These are phyloP conservation scores for Pseudorhiza aurosa DNA, from an alignment of 30 jellyfish, hydroid and myxozoan species.

Conservation along the genomic window DNA sequence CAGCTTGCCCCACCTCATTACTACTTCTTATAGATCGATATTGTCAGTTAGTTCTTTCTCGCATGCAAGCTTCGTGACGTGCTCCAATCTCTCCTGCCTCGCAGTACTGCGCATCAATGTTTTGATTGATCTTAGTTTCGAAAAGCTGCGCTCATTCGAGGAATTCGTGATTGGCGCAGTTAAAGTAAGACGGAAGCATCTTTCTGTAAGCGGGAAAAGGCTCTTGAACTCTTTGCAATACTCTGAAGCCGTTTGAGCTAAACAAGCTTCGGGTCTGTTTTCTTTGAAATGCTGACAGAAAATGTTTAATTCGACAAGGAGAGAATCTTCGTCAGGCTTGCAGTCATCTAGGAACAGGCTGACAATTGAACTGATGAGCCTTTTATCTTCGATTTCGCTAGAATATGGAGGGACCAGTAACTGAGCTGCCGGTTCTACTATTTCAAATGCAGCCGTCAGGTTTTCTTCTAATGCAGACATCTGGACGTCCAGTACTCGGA, in stretches of 20 bases:
- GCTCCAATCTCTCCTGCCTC: too few species aligned
- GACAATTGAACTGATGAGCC: neutral
- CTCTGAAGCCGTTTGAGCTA: conserved; percentile 10
- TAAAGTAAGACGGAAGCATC: neutral
- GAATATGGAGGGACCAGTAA: conserved; percentile 31
- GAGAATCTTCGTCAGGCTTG: conserved; percentile 29
- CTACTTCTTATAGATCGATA: conserved; percentile 14
- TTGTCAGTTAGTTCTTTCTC: conserved; percentile 40
- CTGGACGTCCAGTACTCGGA: conserved; percentile 56
- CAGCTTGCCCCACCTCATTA: conserved; percentile 22
- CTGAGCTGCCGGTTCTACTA: conserved; percentile 26
- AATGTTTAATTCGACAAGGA: conserved; percentile 28
- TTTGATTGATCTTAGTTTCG: conserved; percentile 32
- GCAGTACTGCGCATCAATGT: conserved; percentile 33
- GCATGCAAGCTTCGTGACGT: conserved; percentile 26
- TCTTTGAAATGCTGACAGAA: conserved; percentile 35
- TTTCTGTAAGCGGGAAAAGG: conserved; percentile 26
- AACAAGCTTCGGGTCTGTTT: too few species aligned
- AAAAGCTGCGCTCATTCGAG: conserved; percentile 42
- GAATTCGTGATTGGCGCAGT: conserved; percentile 39
- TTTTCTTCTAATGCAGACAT: conserved; percentile 26
- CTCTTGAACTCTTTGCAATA: conserved; percentile 12
- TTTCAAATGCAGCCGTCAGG: conserved; percentile 32
- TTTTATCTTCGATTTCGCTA: too few species aligned
- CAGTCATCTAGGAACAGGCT: conserved; percentile 11